Evolutionary conservation across 2,113 vertebrate species (phyloP), one percentile per base, ranked within the genome.

Genomic region (Ranitomeya imitator): DNA sequence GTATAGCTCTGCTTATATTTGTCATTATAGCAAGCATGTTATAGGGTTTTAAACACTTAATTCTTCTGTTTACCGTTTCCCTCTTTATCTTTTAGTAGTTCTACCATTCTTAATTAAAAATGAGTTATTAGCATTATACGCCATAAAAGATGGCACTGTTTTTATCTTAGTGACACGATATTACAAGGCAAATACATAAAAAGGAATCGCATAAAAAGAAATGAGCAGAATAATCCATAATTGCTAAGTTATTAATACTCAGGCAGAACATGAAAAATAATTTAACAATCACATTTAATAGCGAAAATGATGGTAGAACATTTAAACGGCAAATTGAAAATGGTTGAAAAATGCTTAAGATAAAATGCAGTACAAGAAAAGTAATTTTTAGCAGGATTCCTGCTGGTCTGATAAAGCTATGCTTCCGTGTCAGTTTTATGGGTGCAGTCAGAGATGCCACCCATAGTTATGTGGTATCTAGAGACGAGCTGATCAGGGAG

Each of bases 141-240:
- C 79, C 11, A 37, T 61, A 81, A 81, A 81, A 61, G 57, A 61
- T 81, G 26, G 31, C 59, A 12, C 57, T 16, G 9, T 81, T 81
- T 81, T 61, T 81, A 61, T 81, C 79, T 81, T 81, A 31, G 57
- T 81, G 79, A 81, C 79, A 81, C 61, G 31, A 37, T 37, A 61
- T 54, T 61, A 26, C 79, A 81, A 81, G 31, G 79, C 79, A 61
- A 61, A 81, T 23, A 81, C 57, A 81, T 81, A 61, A 81, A 61
- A 81, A 18, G 31, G 45, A 76, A 76, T 76, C 45, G 21, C 79
- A 81, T 61, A 61, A 76, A 76, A 76, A 61, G 59, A 59, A 81
- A 81, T 80, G 79, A 57, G 51, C 79, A 80, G 55, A 80, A 80
- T 59, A 81, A 81, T 81, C 79, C 57, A 81, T 81, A 61, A 81